A percentile compares a stretch with the other conserved stretches of the same genome.
These are phyloP conservation scores for Tapirus indicus DNA, from an alignment of 2,797 vertebrate species.

Conservation along the genomic window DNA sequence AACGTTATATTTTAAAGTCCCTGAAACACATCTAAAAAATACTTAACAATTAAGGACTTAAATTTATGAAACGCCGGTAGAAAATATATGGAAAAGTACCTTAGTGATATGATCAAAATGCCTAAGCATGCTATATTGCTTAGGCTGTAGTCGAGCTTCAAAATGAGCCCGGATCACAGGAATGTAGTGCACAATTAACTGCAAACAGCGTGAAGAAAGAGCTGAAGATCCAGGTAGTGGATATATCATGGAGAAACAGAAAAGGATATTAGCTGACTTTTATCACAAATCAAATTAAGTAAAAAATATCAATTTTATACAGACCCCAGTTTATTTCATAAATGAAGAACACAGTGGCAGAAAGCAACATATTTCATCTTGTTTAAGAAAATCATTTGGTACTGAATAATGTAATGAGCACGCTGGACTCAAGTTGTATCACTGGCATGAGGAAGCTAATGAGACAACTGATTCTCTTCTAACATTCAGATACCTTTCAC, in stretches of 20 bases:
- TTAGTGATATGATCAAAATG: conserved; percentile 99
- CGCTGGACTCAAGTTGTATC: conserved; percentile 13
- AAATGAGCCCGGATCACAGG: conserved; percentile 97
- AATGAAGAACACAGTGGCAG: conserved; percentile 10
- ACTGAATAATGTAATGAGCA: background rate
- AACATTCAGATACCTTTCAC: background rate
- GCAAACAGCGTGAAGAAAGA: conserved; percentile 96
- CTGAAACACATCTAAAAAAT: conserved; percentile 17
- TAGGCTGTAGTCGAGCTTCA: conserved; percentile 96
- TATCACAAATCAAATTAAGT: background rate
- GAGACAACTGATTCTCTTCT: conserved; percentile 18
- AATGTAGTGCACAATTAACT: conserved; percentile 98
- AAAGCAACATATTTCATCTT: conserved; percentile 46
- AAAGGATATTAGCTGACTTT: conserved; percentile 26
- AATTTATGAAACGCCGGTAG: conserved; percentile 56
- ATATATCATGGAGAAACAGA: background rate
- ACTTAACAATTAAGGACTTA: conserved; percentile 60
- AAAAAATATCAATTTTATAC: background rate
- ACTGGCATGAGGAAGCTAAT: background rate
- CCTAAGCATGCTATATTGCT: conserved; percentile 96
- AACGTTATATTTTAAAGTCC: conserved; percentile 76
- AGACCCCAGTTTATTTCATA: conserved; percentile 54
- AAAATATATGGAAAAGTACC: conserved; percentile 89
- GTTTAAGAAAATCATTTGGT: conserved; percentile 19
- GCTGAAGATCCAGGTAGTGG: conserved; percentile 87